A percentile compares a stretch with the other conserved stretches of the same genome.
phyloP scores from a whole-genome alignment of 2,113 vertebrate genomes.

The Petrocephalus zakoni region DNA sequence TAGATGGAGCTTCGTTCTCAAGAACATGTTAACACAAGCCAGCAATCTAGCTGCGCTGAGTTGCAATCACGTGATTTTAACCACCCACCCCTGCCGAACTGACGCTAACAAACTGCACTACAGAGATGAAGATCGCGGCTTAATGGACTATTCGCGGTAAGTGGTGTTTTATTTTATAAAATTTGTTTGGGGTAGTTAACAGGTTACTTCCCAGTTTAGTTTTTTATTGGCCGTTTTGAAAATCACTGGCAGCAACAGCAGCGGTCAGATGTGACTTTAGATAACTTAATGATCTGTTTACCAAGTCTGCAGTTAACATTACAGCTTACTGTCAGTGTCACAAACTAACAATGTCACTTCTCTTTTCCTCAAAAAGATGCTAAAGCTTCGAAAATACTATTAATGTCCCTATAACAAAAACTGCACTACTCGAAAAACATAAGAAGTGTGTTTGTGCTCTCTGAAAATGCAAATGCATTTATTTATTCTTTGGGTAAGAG shows the following conservation, averaged over 20 bases:
- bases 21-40: background rate
- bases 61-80: background rate
- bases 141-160: conserved; percentile 1
- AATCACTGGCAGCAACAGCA: conserved; percentile 1
- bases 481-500: background rate
- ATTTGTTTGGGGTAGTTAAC: background rate
- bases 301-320: background rate
- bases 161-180: conserved; percentile 3
- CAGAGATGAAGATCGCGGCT: background rate
- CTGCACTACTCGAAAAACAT: background rate
- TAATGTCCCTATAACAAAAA: background rate
- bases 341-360: background rate
- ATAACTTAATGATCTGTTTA: conserved; percentile 3
- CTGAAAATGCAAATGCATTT: conserved; percentile 2
- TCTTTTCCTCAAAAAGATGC: background rate
- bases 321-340: background rate
- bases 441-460: background rate
- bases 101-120: background rate
- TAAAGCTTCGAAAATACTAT: conserved; percentile 1
- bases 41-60: background rate
- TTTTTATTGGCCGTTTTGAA: background rate
- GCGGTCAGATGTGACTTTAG: conserved; percentile 1
- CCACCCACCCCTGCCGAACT: background rate
- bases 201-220: conserved; percentile 1
- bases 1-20: background rate